Conservation (phyloP, 2,797 vertebrate species). For the Schizothorax lantsangensis region DNA sequence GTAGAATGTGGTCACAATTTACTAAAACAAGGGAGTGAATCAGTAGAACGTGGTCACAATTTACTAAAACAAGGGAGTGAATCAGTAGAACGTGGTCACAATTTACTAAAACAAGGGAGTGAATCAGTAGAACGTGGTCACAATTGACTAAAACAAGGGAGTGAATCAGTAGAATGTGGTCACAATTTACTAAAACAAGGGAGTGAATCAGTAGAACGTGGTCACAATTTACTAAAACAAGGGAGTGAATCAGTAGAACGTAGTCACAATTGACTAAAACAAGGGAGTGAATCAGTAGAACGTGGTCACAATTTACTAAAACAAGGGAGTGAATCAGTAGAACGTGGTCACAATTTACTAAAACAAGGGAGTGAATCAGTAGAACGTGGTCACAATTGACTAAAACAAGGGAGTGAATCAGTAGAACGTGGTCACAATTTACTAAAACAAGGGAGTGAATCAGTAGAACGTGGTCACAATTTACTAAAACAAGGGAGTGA, state of each 20-base stretch:
- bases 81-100: too few species aligned
- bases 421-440: not conserved
- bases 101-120: too few species aligned
- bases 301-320: not conserved
- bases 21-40: too few species aligned
- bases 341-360: too few species aligned
- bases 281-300: not conserved
- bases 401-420: rapidly evolving
- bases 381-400: not conserved
- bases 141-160: too few species aligned
- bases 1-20: too few species aligned
- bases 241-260: not conserved
- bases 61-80: too few species aligned
- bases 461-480: not conserved
- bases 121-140: too few species aligned
- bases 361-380: not conserved
- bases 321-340: not conserved
- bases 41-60: too few species aligned
- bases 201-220: not conserved
- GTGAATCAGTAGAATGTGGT: not conserved
- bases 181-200: rapidly evolving
- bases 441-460: not conserved
- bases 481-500: not conserved
- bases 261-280: not conserved
- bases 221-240: not conserved